Evolutionary conservation across 2,113 vertebrate genomes (phyloP).

Genomic region (Tachysurus vachellii): DNA sequence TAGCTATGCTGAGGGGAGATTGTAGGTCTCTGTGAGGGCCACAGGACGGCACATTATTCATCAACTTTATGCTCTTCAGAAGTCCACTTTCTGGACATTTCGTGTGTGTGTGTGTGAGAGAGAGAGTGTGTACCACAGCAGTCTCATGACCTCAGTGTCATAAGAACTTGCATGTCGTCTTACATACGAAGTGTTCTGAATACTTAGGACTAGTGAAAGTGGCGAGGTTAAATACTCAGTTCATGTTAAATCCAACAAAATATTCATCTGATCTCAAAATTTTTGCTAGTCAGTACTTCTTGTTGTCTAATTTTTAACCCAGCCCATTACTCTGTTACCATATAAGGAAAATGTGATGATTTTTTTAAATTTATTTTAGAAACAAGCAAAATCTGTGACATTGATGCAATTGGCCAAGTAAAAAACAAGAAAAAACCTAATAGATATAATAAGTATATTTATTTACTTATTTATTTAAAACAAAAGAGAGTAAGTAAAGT

Average conservation of each 20-base stretch:
- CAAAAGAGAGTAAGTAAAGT: too few relatives aligned
- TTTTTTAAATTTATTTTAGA: background rate
- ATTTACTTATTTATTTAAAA: too few relatives aligned
- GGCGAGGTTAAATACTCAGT: background rate
- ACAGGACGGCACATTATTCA: background rate
- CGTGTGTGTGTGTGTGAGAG: background rate
- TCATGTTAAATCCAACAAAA: background rate
- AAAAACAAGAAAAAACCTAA: background rate
- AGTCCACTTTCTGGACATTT: background rate
- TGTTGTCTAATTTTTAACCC: background rate
- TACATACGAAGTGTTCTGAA: background rate
- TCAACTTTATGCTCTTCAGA: too few relatives aligned
- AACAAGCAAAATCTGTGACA: background rate
- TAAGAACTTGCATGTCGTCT: background rate
- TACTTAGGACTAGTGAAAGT: background rate
- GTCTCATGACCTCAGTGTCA: background rate
- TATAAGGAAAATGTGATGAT: background rate
- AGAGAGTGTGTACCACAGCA: background rate
- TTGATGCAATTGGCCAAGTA: too few relatives aligned
- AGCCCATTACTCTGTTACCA: background rate
- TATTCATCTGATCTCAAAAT: background rate
- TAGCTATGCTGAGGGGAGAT: background rate
- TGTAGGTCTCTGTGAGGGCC: background rate
- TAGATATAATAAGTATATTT: background rate
- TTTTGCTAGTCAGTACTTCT: too few relatives aligned